Percentiles rank a stretch among this genome's conserved stretches.
Conservation (phyloP, 1,140 invertebrate genomes). For the Drosophila nigromelanica region DNA sequence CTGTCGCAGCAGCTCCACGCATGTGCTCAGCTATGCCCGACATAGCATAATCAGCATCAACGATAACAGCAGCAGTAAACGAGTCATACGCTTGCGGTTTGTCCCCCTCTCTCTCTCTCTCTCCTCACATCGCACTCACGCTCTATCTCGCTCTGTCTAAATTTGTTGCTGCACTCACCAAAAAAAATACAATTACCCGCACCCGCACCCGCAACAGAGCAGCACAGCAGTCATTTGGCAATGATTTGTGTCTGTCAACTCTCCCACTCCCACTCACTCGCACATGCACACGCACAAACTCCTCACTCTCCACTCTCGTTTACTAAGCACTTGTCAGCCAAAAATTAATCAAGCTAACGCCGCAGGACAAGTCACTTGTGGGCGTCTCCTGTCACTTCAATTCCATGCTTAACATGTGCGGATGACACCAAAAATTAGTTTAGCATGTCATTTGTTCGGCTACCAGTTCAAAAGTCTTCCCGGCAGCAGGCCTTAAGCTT, state of each 20-base stretch:
- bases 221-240: conserved; percentile 32
- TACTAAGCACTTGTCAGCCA: conserved; percentile 61
- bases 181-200: conserved; percentile 76
- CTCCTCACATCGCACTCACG: neutral
- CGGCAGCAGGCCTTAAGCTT: conserved; percentile 11
- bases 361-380: conserved; percentile 46
- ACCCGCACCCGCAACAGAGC: conserved; percentile 31
- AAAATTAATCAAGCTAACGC: conserved; percentile 73
- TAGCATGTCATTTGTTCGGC: conserved; percentile 64
- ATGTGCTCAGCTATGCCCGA: conserved; percentile 71
- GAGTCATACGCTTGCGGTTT: conserved; percentile 71
- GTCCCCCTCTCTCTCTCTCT: conserved; percentile 33
- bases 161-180: conserved; percentile 53
- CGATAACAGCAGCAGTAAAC: conserved; percentile 58
- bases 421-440: conserved; percentile 75
- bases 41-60: conserved; percentile 71
- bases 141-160: conserved; percentile 33
- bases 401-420: conserved; percentile 66
- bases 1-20: conserved; percentile 59
- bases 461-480: conserved; percentile 25
- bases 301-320: conserved; percentile 2
- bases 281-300: too few species aligned
- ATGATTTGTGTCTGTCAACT: conserved; percentile 63
- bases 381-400: conserved; percentile 58
- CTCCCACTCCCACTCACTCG: neutral